Conservation (phyloP, 2,888 invertebrate species). For the Drosophila emarginata region DNA sequence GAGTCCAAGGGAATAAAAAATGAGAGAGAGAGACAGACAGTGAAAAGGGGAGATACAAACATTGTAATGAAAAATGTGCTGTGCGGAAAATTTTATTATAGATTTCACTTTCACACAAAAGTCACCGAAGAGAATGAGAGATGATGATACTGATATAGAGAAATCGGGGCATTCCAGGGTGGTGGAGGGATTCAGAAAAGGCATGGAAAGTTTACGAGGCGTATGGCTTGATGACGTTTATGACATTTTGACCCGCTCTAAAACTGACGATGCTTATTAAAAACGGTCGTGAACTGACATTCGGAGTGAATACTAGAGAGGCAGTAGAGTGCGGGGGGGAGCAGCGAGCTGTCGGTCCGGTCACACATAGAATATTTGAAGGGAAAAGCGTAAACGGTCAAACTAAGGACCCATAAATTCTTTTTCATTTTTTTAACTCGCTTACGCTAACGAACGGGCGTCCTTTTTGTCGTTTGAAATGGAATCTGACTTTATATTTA, state of each 20-base stretch:
- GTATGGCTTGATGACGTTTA: conserved; percentile 56
- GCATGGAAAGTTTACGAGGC: conserved; percentile 54
- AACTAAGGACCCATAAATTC: conserved; percentile 7
- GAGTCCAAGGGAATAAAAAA: too few species aligned
- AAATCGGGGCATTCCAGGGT: conserved; percentile 15
- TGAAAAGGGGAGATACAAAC: background rate
- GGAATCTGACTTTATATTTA: background rate
- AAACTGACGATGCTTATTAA: conserved; percentile 51
- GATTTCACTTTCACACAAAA: conserved; percentile 59
- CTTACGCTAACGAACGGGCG: background rate
- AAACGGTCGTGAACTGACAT: conserved; percentile 38
- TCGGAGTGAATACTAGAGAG: background rate
- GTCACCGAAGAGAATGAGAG: conserved; percentile 12
- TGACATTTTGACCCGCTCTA: conserved; percentile 58
- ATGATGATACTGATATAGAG: conserved; percentile 17
- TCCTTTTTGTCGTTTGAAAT: background rate
- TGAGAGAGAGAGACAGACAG: too few species aligned
- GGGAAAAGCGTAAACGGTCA: background rate
- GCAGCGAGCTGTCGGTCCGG: background rate
- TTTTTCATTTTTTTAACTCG: background rate
- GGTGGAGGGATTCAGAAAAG: background rate
- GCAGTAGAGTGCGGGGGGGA: too few species aligned
- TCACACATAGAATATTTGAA: too few species aligned
- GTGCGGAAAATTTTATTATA: conserved; percentile 60
- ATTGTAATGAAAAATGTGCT: conserved; percentile 48